phyloP scores from a whole-genome alignment of 2,113 vertebrate genomes.

The Megaceryle maxima region DNA sequence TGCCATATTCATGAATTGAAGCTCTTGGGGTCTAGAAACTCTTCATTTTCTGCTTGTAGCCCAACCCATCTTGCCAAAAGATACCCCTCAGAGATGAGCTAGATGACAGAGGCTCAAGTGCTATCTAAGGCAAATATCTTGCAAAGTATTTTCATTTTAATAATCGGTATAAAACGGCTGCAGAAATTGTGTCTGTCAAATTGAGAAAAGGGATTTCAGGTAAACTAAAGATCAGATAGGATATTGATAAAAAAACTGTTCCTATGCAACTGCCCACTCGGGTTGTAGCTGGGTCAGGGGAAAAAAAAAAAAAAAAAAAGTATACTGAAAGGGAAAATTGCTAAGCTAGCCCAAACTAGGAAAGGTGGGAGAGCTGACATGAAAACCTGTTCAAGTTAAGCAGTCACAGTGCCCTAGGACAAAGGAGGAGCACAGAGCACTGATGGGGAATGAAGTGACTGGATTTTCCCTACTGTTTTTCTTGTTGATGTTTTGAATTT shows the following conservation, averaged over 20 bases:
- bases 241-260: neutral
- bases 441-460: conserved; percentile 15
- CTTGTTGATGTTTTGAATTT: neutral
- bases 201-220: neutral
- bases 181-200: neutral
- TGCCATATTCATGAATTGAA: conserved; percentile 30
- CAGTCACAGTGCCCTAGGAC: neutral
- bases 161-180: neutral
- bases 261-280: neutral
- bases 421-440: neutral
- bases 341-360: conserved; percentile 7
- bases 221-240: neutral
- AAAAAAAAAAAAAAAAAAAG: neutral
- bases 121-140: neutral
- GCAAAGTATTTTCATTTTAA: neutral
- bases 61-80: neutral
- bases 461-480: conserved; percentile 22
- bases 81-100: neutral
- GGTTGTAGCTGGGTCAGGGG: neutral
- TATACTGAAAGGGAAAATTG: neutral
- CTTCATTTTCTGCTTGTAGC: neutral
- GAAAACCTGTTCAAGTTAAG: conserved; percentile 26
- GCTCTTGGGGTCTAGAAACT: neutral
- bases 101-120: neutral
- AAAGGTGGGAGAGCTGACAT: neutral